These are phyloP conservation scores for Linnaemya tessellans DNA, from an alignment of 2,888 invertebrate species.

Conservation along the genomic window DNA sequence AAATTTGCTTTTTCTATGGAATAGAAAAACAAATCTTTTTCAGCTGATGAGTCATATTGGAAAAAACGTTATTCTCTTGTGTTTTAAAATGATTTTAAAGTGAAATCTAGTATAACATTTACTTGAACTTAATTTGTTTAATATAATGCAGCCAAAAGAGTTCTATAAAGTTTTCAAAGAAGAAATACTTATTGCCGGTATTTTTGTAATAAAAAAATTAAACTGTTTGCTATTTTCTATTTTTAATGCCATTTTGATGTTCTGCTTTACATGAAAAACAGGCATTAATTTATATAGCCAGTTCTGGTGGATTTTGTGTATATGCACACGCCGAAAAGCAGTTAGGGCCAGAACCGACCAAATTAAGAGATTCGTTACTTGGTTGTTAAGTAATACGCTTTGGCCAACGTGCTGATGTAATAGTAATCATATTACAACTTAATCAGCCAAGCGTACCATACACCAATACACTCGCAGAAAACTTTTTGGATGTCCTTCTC, in stretches of 20 bases:
- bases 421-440: conserved; percentile 68
- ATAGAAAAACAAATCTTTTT: conserved; percentile 16
- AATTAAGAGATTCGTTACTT: conserved; percentile 8
- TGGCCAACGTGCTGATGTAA: conserved; percentile 72
- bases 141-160: background rate
- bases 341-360: conserved; percentile 19
- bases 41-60: conserved; percentile 49
- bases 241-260: background rate
- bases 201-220: conserved; percentile 54
- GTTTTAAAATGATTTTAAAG: background rate
- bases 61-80: conserved; percentile 8
- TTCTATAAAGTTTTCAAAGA: conserved; percentile 15
- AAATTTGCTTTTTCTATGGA: background rate
- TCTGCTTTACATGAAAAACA: conserved; percentile 34
- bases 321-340: background rate
- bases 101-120: background rate
- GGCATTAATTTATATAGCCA: conserved; percentile 32
- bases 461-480: background rate
- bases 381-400: conserved; percentile 68
- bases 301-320: background rate
- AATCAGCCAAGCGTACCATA: conserved; percentile 30
- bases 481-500: conserved; percentile 42
- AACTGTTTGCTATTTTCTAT: conserved; percentile 39
- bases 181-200: conserved; percentile 58
- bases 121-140: background rate